Evolutionary conservation across 2,888 invertebrate species (phyloP), one percentile per base, ranked within the genome.

Genomic region (Hypolimnas misippus): DNA sequence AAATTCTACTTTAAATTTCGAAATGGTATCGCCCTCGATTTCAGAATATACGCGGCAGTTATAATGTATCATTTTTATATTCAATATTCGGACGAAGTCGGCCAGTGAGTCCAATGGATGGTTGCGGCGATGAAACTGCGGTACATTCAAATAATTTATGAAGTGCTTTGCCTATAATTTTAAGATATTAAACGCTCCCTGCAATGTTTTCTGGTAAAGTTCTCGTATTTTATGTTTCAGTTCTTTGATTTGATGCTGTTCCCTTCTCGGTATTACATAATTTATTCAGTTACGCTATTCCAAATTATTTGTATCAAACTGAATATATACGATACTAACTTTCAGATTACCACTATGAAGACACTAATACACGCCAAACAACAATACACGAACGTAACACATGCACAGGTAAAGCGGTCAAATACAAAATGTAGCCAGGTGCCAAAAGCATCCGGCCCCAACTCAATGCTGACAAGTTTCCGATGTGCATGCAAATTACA

Each of bases 1-100:
- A 54, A 46, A 49, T 25, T 35, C 17, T 14, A 33, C 12, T 60
- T 57, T 50, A 40, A 57, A 66, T 66, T 64, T 54, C 53, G 40
- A 14, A 51, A 38, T 49, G 46, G 38, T 59, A 63, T 62, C 52
- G 25, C 40, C 31, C 53, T 49, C 54, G 38, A 67, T 57, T 57
- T 65, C 54, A 63, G 60, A 72, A 76, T 73, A 70, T 70, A 70
- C 69, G 68, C 50, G 52, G 63, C 40, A 57, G 64, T 62, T 29
- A 75, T 79, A 81, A 81, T 80, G 74, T 77, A 77, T 84, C 79
- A 80, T 79, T 81, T 79, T 79, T 78, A 73, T 77, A 79, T 82
- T 78, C 69, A 82, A 83, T 82, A 83, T 83, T 77, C 79, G 79
- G 61, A 51, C 73, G 58, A 63, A 65, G 63, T 63, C 60, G 71